These are phyloP conservation scores for Apodemia hepburni DNA, from an alignment of 2,888 invertebrate species.

Conservation along the genomic window DNA sequence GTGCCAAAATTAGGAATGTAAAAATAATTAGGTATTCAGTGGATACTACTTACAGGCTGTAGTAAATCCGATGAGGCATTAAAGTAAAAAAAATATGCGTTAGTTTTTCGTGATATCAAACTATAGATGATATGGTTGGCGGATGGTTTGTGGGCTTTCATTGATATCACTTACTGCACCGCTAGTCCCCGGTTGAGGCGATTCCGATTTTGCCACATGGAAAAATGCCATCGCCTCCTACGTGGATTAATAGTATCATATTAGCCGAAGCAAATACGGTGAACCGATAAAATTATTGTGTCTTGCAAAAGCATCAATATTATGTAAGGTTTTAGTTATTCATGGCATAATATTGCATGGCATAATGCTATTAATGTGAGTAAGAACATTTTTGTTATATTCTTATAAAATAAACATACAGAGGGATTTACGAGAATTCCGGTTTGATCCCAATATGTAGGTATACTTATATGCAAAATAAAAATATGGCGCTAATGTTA, in stretches of 20 bases:
- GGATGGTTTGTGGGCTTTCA: slow-evolving; percentile 39
- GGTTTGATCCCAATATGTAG: background rate
- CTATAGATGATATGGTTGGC: slow-evolving; percentile 45
- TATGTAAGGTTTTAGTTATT: background rate
- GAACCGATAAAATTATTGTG: slow-evolving; percentile 27
- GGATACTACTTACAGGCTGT: slow-evolving; percentile 73
- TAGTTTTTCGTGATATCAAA: slow-evolving; percentile 69
- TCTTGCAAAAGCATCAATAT: slow-evolving; percentile 32
- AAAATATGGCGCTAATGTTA: background rate
- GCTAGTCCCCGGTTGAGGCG: slow-evolving; percentile 66
- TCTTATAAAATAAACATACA: background rate
- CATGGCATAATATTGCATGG: background rate
- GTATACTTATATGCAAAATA: slow-evolving; percentile 3
- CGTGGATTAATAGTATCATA: slow-evolving; percentile 52
- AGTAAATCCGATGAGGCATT: slow-evolving; percentile 71
- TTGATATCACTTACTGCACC: slow-evolving; percentile 74
- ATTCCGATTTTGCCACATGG: slow-evolving; percentile 65
- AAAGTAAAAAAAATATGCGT: slow-evolving; percentile 65
- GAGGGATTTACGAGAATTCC: background rate
- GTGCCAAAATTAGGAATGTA: background rate
- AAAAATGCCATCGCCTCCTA: slow-evolving; percentile 76
- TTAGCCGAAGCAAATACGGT: slow-evolving; percentile 52
- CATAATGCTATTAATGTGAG: background rate
- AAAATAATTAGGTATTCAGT: slow-evolving; percentile 20
- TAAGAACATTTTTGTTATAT: background rate